Conservation (phyloP, 1,140 invertebrate genomes). For the Sycophila sp. region DNA sequence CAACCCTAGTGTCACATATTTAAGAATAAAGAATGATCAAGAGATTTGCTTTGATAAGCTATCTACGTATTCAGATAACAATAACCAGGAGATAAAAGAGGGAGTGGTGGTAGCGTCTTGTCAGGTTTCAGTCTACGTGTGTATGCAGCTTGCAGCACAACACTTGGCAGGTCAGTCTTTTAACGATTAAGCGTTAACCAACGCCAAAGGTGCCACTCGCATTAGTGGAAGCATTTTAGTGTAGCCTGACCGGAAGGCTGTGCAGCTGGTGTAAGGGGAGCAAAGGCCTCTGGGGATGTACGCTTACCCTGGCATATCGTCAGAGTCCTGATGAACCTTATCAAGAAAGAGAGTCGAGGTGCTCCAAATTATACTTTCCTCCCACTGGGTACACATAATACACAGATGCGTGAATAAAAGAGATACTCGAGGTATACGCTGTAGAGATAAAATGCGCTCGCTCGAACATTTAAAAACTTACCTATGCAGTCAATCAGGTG, state of each 20-base stretch:
- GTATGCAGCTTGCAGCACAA: background rate
- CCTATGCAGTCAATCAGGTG: background rate
- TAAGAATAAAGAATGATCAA: background rate
- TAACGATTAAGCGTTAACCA: conserved; percentile 21
- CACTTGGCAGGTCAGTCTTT: background rate
- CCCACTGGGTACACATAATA: no score
- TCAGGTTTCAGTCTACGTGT: no score
- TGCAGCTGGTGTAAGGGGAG: conserved; percentile 29
- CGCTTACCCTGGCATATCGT: conserved; percentile 50
- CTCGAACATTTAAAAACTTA: no score
- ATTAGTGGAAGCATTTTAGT: conserved; percentile 13
- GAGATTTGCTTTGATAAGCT: conserved; percentile 3
- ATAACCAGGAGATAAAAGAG: background rate
- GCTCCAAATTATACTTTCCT: no score
- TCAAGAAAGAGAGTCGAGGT: no score
- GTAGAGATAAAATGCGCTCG: background rate
- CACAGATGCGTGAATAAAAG: conserved; percentile 30
- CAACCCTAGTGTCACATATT: no score
- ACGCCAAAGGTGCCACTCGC: background rate
- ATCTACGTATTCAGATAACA: background rate
- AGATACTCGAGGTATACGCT: conserved; percentile 13
- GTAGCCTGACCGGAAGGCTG: no score
- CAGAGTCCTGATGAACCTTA: no score
- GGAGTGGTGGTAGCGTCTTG: no score
- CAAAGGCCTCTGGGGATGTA: conserved; percentile 24